Base-by-base conservation (phyloP, 2,888 invertebrate genomes). In the Entomobrya proxima region DNA sequence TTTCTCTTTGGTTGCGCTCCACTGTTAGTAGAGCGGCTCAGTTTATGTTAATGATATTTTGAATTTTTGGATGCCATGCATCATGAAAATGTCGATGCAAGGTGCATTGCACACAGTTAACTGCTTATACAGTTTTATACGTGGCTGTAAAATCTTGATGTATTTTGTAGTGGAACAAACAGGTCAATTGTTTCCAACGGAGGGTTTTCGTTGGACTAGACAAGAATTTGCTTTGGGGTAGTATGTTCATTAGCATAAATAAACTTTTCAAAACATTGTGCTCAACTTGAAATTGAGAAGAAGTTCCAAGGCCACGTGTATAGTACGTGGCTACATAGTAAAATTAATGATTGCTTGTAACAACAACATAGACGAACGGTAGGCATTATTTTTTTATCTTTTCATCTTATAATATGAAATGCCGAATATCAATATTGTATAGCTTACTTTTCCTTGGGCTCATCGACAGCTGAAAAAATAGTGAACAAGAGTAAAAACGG, bases 391-490 rank as follows among this genome's bases (percentile, higher is more conserved):
- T 40, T n/a, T n/a, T n/a, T n/a, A n/a, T n/a, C n/a, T n/a, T n/a
- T n/a, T n/a, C n/a, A n/a, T n/a, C n/a, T n/a, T n/a, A n/a, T n/a
- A n/a, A n/a, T n/a, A n/a, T n/a, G n/a, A n/a, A n/a, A n/a, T n/a
- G n/a, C n/a, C n/a, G 3, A 24, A 35, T 58, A 24, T n/a, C n/a
- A n/a, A n/a, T n/a, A 40, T n/a, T 69, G 52, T 15, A 67, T 69
- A 91, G 95, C 97, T 97, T 94, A 97, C 97, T 96, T 97, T 94
- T 97, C 97, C 94, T 96, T 96, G 91, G 97, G 97, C 94, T 97
- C 97, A 93, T 97, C 97, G 93, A 96, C 96, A 93, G 97, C 97
- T 97, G 95, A 24, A 92, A 91, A 40, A 74, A 50, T 80, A 37
- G 58, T 44, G 64, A 55, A 69, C 5, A 76, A 61, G 35, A 0